A percentile compares a stretch with the other conserved stretches of the same genome.
Conservation (phyloP, 2,888 invertebrate genomes). For the Caenorhabditis plicata region DNA sequence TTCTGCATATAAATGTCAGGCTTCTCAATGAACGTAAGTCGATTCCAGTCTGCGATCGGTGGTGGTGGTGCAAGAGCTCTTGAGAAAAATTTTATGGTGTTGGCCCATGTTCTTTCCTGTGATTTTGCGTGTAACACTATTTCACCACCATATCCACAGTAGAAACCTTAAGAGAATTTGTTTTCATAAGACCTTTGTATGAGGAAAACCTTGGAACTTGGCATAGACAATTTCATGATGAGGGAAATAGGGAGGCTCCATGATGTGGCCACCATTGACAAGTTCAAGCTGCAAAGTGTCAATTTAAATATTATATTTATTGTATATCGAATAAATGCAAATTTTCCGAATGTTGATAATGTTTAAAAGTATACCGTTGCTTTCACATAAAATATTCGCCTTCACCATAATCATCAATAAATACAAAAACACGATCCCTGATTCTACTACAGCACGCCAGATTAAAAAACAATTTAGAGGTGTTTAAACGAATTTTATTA, state of each 20-base stretch:
- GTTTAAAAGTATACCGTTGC: too few species aligned
- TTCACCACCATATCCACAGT: conserved; percentile 41
- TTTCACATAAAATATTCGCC: too few species aligned
- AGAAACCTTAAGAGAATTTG: too few species aligned
- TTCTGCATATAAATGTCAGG: too few species aligned
- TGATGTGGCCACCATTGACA: conserved; percentile 39
- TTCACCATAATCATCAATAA: too few species aligned
- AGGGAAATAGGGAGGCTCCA: conserved; percentile 44
- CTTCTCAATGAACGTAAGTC: conserved; percentile 1
- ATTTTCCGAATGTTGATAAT: too few species aligned
- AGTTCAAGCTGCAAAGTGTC: conserved; percentile 21
- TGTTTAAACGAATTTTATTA: too few species aligned
- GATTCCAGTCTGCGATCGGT: conserved; percentile 15
- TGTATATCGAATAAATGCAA: neutral
- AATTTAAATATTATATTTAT: neutral
- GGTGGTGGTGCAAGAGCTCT: conserved; percentile 14
- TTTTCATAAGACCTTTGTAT: too few species aligned
- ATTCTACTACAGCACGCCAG: too few species aligned
- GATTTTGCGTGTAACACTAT: conserved; percentile 31
- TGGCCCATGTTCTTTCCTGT: conserved; percentile 32
- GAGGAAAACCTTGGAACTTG: conserved; percentile 31
- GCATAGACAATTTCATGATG: conserved; percentile 37
- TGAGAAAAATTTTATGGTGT: conserved; percentile 35
- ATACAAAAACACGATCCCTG: too few species aligned
- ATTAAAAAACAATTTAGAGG: too few species aligned